Conservation (phyloP, 2,888 invertebrate genomes). For the Zygogramma bicolorata region DNA sequence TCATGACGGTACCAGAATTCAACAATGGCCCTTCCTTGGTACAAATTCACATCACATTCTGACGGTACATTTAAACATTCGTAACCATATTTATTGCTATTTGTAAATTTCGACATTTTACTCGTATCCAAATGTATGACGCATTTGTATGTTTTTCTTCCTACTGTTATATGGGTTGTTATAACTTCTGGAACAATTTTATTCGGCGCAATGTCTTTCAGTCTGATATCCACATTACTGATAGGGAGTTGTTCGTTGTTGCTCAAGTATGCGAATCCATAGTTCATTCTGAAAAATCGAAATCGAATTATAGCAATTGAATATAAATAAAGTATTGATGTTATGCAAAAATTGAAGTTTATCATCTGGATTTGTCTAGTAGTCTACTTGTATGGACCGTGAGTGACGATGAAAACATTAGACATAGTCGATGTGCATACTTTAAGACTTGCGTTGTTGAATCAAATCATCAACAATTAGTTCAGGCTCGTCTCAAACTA, state of each 20-base stretch:
- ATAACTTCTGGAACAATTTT: constrained; percentile 67
- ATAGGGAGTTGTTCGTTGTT: constrained; percentile 65
- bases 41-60: constrained; percentile 60
- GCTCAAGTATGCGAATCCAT: constrained; percentile 70
- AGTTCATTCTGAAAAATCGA: constrained; percentile 69
- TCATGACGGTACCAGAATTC: constrained; percentile 62
- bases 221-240: constrained; percentile 63
- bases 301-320: no score
- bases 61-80: constrained; percentile 50
- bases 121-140: constrained; percentile 53
- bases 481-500: no score
- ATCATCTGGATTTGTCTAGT: no score
- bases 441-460: no score
- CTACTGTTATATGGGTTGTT: constrained; percentile 63
- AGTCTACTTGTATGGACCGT: no score
- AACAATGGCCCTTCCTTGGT: constrained; percentile 63
- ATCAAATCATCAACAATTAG: no score
- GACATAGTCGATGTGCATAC: no score
- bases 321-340: no score
- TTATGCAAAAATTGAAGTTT: no score
- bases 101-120: constrained; percentile 23
- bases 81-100: constrained; percentile 50
- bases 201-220: constrained; percentile 68
- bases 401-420: no score
- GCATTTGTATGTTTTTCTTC: constrained; percentile 44